Evolutionary conservation across 2,888 invertebrate species (phyloP).

Genomic region (Pyrochroa serraticornis): DNA sequence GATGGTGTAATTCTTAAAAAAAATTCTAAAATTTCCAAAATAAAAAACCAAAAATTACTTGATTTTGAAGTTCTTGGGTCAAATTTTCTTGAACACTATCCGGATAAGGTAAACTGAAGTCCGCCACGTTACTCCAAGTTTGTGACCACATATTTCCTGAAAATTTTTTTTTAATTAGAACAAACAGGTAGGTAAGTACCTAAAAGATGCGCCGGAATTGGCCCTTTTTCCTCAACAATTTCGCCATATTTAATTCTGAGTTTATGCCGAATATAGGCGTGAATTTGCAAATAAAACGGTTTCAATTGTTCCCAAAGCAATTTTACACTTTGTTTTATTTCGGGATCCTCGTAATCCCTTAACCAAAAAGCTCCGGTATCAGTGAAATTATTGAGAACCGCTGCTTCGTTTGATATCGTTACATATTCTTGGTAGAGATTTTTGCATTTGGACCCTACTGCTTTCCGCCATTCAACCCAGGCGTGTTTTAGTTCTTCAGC

Average conservation of each 20-base stretch:
- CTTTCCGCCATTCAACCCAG: conserved; percentile 83
- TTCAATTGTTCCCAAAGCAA: conserved; percentile 75
- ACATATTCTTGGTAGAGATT: conserved; percentile 71
- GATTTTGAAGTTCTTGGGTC: conserved; percentile 72
- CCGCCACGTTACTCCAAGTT: conserved; percentile 72
- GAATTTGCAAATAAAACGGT: conserved; percentile 82
- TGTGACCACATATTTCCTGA: conserved; percentile 81
- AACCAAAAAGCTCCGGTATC: conserved; percentile 76
- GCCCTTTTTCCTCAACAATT: conserved; percentile 69
- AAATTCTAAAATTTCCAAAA: neutral
- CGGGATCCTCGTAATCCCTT: conserved; percentile 71
- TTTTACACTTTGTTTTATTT: conserved; percentile 72
- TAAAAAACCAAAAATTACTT: conserved; percentile 57
- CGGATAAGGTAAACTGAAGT: conserved; percentile 75
- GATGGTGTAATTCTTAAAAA: conserved; percentile 69
- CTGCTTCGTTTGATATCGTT: conserved; percentile 72
- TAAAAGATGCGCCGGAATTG: conserved; percentile 81
- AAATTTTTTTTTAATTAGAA: no score
- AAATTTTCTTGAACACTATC: conserved; percentile 74
- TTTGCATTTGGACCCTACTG: conserved; percentile 65
- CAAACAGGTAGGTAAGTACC: conserved; percentile 56
- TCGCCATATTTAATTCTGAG: conserved; percentile 75
- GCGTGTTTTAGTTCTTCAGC: conserved; percentile 79
- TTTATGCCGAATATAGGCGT: conserved; percentile 79
- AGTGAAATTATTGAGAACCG: conserved; percentile 72